phyloP scores from a whole-genome alignment of 92 coral and sea anemone genomes.

The Hydrozoanthus gracilis region DNA sequence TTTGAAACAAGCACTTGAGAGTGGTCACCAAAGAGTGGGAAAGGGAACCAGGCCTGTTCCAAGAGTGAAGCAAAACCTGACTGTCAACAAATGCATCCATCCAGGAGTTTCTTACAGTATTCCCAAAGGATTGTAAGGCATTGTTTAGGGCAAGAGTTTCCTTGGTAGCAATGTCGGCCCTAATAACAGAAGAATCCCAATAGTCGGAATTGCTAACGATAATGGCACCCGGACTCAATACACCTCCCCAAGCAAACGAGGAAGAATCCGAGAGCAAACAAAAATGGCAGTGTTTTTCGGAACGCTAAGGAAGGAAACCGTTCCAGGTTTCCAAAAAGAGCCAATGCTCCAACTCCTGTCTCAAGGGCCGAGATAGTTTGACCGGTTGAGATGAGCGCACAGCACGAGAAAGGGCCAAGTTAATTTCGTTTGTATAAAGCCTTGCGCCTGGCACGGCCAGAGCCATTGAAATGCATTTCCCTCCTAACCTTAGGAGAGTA shows the following conservation, averaged over 20 bases:
- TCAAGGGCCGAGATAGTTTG: slow-evolving; percentile 13
- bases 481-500: slow-evolving; percentile 50
- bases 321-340: slow-evolving; percentile 57
- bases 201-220: too few species aligned
- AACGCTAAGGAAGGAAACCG: slow-evolving; percentile 55
- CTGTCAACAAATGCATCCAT: slow-evolving; percentile 62
- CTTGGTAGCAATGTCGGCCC: slow-evolving; percentile 46
- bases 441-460: slow-evolving; percentile 58
- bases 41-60: slow-evolving; percentile 37
- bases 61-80: slow-evolving; percentile 12
- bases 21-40: slow-evolving; percentile 40
- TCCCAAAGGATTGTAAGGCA: slow-evolving; percentile 37
- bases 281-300: slow-evolving; percentile 45
- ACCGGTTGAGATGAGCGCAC: slow-evolving; percentile 7
- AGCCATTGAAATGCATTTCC: slow-evolving; percentile 55
- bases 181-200: slow-evolving; percentile 4
- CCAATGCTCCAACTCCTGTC: slow-evolving; percentile 52
- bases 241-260: slow-evolving; percentile 1
- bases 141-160: slow-evolving; percentile 57
- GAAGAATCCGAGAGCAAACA: slow-evolving; percentile 52
- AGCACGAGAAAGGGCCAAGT: slow-evolving; percentile 44
- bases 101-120: slow-evolving; percentile 44
- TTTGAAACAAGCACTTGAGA: slow-evolving; percentile 40
- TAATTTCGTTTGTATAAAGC: slow-evolving; percentile 50
- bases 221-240: too few species aligned